Conservation (phyloP, 2,797 vertebrate genomes). For the Rhabdomys pumilio region DNA sequence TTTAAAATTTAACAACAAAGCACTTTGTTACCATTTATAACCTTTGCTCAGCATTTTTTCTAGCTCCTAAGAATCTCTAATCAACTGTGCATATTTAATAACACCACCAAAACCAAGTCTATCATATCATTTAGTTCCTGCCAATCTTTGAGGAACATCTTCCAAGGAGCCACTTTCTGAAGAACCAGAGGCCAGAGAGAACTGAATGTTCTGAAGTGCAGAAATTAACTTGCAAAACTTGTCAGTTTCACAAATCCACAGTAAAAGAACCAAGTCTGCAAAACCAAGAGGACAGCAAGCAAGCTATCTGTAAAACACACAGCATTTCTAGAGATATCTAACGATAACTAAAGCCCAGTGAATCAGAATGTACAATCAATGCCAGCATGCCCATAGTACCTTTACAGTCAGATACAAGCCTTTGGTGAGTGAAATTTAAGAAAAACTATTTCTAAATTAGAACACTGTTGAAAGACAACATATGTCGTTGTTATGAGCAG, state of each 20-base stretch:
- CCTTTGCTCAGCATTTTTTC: constrained; percentile 18
- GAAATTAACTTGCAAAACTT: constrained; percentile 36
- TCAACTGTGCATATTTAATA: constrained; percentile 19
- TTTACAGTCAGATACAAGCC: not conserved
- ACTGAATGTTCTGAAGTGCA: constrained; percentile 22
- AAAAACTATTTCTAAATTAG: constrained; percentile 36
- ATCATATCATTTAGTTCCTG: constrained; percentile 46
- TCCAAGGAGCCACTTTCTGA: constrained; percentile 29
- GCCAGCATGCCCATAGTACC: not conserved
- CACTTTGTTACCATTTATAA: constrained; percentile 21
- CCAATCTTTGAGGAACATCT: constrained; percentile 29
- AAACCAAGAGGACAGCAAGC: not conserved
- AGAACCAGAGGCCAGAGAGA: constrained; percentile 61
- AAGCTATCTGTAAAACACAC: constrained; percentile 53
- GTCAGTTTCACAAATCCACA: constrained; percentile 7
- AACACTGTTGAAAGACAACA: not conserved
- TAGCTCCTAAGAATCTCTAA: constrained; percentile 15
- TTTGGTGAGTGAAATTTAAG: not conserved
- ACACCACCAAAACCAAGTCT: constrained; percentile 34
- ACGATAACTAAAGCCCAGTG: constrained; percentile 52
- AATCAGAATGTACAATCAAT: not conserved
- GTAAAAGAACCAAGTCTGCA: constrained; percentile 22
- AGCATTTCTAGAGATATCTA: constrained; percentile 47
- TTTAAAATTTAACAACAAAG: constrained; percentile 48
- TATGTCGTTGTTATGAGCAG: not conserved